Base-by-base conservation (phyloP, 2,797 vertebrate genomes). In the Allobates femoralis region DNA sequence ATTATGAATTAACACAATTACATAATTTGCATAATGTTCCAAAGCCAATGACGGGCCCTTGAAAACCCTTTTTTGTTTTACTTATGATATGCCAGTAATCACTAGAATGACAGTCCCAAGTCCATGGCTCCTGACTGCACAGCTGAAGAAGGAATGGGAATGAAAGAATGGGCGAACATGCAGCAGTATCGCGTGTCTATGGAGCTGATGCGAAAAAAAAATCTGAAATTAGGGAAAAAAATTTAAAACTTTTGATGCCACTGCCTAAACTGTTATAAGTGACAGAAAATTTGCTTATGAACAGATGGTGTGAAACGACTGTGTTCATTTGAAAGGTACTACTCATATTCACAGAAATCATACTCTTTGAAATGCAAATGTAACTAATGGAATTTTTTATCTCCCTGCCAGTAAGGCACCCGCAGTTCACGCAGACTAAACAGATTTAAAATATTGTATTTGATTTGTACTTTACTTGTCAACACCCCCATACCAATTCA, bases 381-480 rank as follows among this genome's bases (percentile, higher is more conserved):
- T 41, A 14, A 14, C 23, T 85, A 79, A 55, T 56, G 74, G 26
- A 12, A 79, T 79, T 32, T 32, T 69, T 67, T 46, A 85, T 56
- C 26, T 67, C 46, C 30, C 32, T 67, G 60, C 30, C 32, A 71
- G 66, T 83, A 71, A 21, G 55, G 37, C 51, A 41, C 51, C 66
- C 51, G 58, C 56, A 18, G 18, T 53, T 56, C 12, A 73, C 41
- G 37, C 73, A 73, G 46, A 64, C 58, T 41, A 80, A 79, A 80
- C 56, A 80, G 77, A 84, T 62, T 82, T 18, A 41, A 77, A 82
- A 86, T 76, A 67, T 75, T 74, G 81, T 30, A 77, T 89, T 74
- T 83, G 86, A 37, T 90, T 90, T 87, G 23, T 46, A 86, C 89
- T 88, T 88, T 32, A 56, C 6, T 16, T 67, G 1, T 26, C 80